Base-by-base conservation (phyloP, 2,797 vertebrate species). In the Artibeus lituratus region DNA sequence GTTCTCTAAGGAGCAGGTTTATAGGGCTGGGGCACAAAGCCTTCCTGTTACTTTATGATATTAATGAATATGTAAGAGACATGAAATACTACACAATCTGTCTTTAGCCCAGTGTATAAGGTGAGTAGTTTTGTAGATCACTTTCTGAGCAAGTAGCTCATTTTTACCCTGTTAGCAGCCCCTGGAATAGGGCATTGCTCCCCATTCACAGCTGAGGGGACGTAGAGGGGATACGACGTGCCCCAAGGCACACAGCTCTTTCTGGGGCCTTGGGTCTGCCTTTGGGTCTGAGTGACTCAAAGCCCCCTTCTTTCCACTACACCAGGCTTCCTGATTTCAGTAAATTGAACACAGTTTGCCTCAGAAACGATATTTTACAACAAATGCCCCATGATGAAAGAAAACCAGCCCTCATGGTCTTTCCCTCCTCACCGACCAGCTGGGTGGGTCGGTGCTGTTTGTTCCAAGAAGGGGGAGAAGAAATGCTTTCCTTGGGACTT, bases 391-490 rank as follows among this genome's bases (percentile, higher is more conserved):
- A 2, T 16, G 59, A 70, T 62, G 59, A 73, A 70, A 88, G 94
- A 59, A 73, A 57, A 55, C 82, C 96, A 53, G 80, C 78, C 39
- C 65, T 67, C 5, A 5, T 7, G 7, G 44, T 42, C 55, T 39
- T 74, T 73, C 18, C 47, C 14, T 85, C 76, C 90, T 84, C 35
- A 1, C 70, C 24, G 39, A 59, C 72, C 51, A 2, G 72, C 92
- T 32, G 2, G 7, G 5, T 80, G 80, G 15, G 77, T 29, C 57
- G 5, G 11, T 3, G 4, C 10, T 44, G 11, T 42, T 96, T 74
- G 11, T 42, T 96, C 74, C n/a, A 16, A 24, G 91, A 73, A 90
- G 59, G 65, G 44, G 1, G 15, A 83, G 91, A 88, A 76, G 72
- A 24, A 0, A 0, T 10, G 1, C 67, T 93, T 35, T 67, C 35